Percentiles rank a stretch among this genome's conserved stretches.
These are phyloP conservation scores for Bugulina stolonifera DNA, from an alignment of 2,888 invertebrate species.

Conservation along the genomic window DNA sequence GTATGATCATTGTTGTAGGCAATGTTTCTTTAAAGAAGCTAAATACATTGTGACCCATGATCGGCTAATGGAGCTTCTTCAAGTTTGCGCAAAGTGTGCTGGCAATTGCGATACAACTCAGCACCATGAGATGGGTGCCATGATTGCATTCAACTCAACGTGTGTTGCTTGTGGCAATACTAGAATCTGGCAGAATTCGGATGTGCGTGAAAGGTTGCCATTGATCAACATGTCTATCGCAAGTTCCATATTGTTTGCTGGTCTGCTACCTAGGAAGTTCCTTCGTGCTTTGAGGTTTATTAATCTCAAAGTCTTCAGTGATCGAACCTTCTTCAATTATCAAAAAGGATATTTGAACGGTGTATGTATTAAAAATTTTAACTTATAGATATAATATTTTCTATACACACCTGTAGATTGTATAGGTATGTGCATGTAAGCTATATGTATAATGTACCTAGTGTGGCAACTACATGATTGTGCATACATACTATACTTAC, in stretches of 20 bases:
- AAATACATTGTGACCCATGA: background rate
- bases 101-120: background rate
- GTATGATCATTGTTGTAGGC: too few species aligned
- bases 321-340: background rate
- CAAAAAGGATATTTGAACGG: background rate
- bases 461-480: too few species aligned
- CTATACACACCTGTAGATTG: too few species aligned
- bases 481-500: too few species aligned
- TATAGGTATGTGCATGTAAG: too few species aligned
- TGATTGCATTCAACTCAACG: background rate
- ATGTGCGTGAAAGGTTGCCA: background rate
- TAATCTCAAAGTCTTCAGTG: background rate
- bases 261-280: background rate
- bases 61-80: background rate
- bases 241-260: background rate
- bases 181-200: background rate
- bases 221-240: background rate
- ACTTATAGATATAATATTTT: too few species aligned
- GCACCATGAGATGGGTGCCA: background rate
- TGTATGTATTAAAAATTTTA: too few species aligned
- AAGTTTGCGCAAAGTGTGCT: background rate
- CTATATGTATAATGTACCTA: too few species aligned
- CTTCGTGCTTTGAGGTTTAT: background rate
- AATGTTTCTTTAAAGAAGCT: background rate
- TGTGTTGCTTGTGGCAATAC: background rate